These are phyloP conservation scores for Fulmarus glacialis DNA, from an alignment of 2,113 vertebrate genomes.

Conservation along the genomic window DNA sequence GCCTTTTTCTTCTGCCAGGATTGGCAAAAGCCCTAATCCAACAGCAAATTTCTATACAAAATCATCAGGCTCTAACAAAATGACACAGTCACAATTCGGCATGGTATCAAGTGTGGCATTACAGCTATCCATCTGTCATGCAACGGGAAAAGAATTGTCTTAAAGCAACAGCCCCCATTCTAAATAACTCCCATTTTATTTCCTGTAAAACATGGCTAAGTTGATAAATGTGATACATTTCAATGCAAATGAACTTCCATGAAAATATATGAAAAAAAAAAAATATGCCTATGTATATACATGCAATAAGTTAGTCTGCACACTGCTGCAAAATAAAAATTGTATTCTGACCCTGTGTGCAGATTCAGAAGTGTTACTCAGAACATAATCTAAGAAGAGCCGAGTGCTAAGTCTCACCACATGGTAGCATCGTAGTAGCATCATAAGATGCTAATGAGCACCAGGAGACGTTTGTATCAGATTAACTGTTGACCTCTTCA, in stretches of 20 bases:
- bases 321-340: not conserved
- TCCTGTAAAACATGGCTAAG: not conserved
- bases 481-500: not conserved
- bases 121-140: conserved; percentile 67
- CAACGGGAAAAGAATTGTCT: conserved; percentile 20
- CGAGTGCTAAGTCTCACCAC: not conserved
- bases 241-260: not conserved
- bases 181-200: not conserved
- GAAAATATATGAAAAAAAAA: too few species aligned
- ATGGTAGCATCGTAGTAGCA: not conserved
- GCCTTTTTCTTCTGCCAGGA: conserved; percentile 40
- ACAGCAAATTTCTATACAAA: conserved; percentile 69
- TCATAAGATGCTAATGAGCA: not conserved
- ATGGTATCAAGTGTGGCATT: conserved; percentile 74
- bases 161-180: conserved; percentile 52
- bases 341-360: not conserved
- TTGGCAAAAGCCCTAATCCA: conserved; percentile 55
- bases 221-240: not conserved
- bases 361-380: not conserved
- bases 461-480: not conserved
- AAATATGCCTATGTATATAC: not conserved
- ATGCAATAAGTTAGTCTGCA: not conserved
- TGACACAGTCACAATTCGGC: conserved; percentile 66
- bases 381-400: not conserved
- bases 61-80: conserved; percentile 66